These are phyloP conservation scores for Semaprochilodus insignis DNA, from an alignment of 2,797 vertebrate genomes.

Conservation along the genomic window DNA sequence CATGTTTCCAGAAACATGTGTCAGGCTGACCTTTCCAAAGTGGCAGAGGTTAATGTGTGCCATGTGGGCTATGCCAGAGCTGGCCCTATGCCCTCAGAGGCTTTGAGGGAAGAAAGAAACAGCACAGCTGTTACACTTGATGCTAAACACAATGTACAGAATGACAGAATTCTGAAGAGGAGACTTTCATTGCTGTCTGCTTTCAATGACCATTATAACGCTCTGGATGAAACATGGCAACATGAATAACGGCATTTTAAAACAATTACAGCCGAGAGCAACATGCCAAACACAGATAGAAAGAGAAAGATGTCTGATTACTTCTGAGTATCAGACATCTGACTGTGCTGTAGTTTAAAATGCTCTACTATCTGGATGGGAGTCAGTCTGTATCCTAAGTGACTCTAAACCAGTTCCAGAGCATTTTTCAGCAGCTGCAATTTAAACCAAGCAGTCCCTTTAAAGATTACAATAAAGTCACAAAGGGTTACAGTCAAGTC, in stretches of 20 bases:
- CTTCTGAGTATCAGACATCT: conserved; percentile 21
- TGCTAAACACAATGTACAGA: conserved; percentile 14
- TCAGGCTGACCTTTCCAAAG: conserved; percentile 47
- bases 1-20: conserved; percentile 58
- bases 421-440: conserved; percentile 32
- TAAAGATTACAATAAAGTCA: not conserved
- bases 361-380: conserved; percentile 3
- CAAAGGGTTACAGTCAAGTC: not conserved
- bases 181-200: not conserved
- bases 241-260: not conserved
- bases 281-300: conserved; percentile 27
- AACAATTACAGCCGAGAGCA: conserved; percentile 5
- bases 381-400: conserved; percentile 13
- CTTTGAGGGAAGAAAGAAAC: conserved; percentile 49
- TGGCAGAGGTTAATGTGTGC: conserved; percentile 44
- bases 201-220: not conserved
- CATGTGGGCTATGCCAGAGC: conserved; percentile 46
- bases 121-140: conserved; percentile 28
- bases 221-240: conserved; percentile 13
- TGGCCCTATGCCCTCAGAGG: conserved; percentile 13
- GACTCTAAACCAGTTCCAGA: conserved; percentile 5
- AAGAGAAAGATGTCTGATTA: conserved; percentile 16
- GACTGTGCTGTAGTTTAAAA: conserved; percentile 11
- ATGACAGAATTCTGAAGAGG: not conserved
- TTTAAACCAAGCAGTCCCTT: conserved; percentile 28